phyloP scores from a whole-genome alignment of 2,113 vertebrate species.

The Nycticebus coucang region DNA sequence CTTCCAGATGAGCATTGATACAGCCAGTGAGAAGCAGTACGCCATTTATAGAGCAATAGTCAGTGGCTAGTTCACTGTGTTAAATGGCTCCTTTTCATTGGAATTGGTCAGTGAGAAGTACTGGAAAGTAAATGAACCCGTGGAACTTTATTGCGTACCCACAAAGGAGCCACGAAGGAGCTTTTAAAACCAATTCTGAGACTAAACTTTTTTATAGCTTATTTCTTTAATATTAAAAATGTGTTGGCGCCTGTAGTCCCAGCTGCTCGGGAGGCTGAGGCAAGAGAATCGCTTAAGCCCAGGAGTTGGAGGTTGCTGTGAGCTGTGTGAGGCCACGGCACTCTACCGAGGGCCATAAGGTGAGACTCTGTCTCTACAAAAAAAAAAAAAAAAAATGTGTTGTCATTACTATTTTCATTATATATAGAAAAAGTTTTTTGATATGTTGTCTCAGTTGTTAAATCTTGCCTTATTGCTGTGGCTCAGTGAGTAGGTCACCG shows the following conservation, averaged over 20 bases:
- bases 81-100: slow-evolving; percentile 98
- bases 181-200: slow-evolving; percentile 65
- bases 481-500: no score
- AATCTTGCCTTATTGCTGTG: not conserved
- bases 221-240: slow-evolving; percentile 84
- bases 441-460: not conserved
- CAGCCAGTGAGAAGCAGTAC: slow-evolving; percentile 99
- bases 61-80: slow-evolving; percentile 96
- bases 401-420: slow-evolving; percentile 72
- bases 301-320: no score
- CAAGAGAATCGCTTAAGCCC: no score
- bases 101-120: slow-evolving; percentile 99
- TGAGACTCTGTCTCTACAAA: no score
- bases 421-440: not conserved
- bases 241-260: no score
- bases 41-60: slow-evolving; percentile 98
- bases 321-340: no score
- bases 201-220: slow-evolving; percentile 85
- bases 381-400: slow-evolving; percentile 78
- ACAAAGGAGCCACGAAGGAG: slow-evolving; percentile 99
- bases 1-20: slow-evolving; percentile 96
- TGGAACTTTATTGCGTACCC: slow-evolving; percentile 99
- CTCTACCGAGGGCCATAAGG: no score
- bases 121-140: slow-evolving; percentile 99
- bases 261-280: no score